phyloP scores from a whole-genome alignment of 2,797 vertebrate genomes.

The Adelosebastes latens region DNA sequence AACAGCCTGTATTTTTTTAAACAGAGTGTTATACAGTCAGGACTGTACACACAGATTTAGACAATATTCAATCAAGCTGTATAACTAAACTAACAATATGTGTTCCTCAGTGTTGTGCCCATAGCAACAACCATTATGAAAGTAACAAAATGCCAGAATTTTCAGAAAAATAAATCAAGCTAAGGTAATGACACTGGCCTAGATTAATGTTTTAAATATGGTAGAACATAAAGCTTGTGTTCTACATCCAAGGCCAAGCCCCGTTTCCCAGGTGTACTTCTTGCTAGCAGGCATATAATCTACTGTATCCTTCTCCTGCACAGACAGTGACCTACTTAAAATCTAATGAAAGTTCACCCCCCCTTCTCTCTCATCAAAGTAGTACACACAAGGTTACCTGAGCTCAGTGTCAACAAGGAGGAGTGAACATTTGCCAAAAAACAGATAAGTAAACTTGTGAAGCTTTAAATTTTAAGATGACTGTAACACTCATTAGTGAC shows the following conservation, averaged over 20 bases:
- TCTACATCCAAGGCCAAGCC: constrained; percentile 46
- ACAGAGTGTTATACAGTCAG: background rate
- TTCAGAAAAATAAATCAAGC: background rate
- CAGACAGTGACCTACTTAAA: constrained; percentile 71
- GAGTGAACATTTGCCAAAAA: constrained; percentile 17
- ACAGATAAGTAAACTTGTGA: background rate
- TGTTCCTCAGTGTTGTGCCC: background rate
- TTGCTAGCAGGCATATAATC: constrained; percentile 43
- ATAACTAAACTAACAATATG: background rate
- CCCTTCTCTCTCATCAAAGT: constrained; percentile 43
- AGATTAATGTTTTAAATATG: constrained; percentile 28
- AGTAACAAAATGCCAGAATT: background rate
- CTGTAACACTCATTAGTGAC: background rate
- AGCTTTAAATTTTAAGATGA: background rate
- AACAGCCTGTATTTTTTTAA: background rate
- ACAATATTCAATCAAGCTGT: background rate
- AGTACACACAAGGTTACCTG: constrained; percentile 60
- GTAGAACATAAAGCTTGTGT: constrained; percentile 8
- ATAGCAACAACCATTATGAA: background rate
- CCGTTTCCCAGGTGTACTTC: constrained; percentile 40
- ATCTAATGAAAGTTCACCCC: constrained; percentile 58
- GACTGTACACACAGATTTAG: background rate
- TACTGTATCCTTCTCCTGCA: constrained; percentile 44
- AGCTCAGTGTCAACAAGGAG: constrained; percentile 44
- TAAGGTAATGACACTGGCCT: constrained; percentile 13